Base-by-base conservation (phyloP, 2,113 vertebrate genomes). In the Syngnathus floridae region DNA sequence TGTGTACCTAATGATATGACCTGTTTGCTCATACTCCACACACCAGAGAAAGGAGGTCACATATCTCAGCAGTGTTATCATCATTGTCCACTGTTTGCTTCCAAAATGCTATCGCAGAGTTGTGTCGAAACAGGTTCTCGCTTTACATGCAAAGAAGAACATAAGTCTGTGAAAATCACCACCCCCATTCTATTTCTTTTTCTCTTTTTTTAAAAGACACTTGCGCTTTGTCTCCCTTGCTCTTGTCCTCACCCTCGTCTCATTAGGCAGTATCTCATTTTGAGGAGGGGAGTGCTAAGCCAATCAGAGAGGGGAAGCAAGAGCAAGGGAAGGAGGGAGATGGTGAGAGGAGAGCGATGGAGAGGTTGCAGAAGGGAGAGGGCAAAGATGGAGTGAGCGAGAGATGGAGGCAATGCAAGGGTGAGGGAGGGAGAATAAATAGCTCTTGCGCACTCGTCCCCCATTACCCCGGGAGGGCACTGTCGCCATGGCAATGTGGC, bases 401-500 rank as follows among this genome's bases (percentile, higher is more conserved):
- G 56, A 73, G 59, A 65, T 16, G 8, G 46, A 61, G 62, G 45
- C 40, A 69, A 51, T 43, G 49, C 22, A 67, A 61, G 56, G 41
- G 46, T 31, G 80, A 83, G 83, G 76, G 68, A 74, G 77, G 77
- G 80, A 84, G 88, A 88, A 82, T 86, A 82, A 90, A 89, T 90
- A 90, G 87, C 86, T 88, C 88, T 87, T 75, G 84, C 86, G 79
- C 81, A 87, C 81, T 88, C 87, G 82, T 89, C 88, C 88, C 86
- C 86, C 87, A 87, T 89, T 87, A 91, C 86, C 83, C 87, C 82
- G 83, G 87, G 84, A 90, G 89, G 89, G 88, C 87, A 89, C 87
- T 82, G 89, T 90, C 89, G 81, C 86, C 90, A 91, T 91, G 90
- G 90, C 86, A 87, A 91, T 91, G 88, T 91, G 90, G 89, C 89